Evolutionary conservation across 2,888 invertebrate genomes (phyloP).

Genomic region (Lottia scabra): DNA sequence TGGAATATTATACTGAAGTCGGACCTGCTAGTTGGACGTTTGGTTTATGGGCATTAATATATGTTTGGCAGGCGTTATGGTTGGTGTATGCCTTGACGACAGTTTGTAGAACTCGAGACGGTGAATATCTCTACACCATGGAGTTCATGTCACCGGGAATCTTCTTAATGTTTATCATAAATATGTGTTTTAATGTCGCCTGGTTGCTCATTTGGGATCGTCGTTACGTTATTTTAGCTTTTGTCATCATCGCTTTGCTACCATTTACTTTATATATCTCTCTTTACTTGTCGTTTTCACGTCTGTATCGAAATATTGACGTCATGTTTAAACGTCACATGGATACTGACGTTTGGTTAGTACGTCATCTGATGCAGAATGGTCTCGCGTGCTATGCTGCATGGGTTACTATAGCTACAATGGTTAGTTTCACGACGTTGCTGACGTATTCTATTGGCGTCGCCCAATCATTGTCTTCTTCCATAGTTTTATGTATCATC

Average conservation of each 20-base stretch:
- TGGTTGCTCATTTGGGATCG: conserved; percentile 62
- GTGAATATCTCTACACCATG: not conserved
- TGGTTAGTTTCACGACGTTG: conserved; percentile 56
- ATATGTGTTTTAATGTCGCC: conserved; percentile 37
- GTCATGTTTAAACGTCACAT: conserved; percentile 36
- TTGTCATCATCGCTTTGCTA: conserved; percentile 39
- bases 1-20: not conserved
- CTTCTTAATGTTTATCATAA: not conserved
- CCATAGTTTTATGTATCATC: conserved; percentile 51
- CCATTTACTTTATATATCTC: conserved; percentile 48
- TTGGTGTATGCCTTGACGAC: not conserved
- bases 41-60: not conserved
- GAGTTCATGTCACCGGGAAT: not conserved
- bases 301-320: conserved; percentile 44
- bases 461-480: conserved; percentile 26
- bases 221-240: conserved; percentile 40
- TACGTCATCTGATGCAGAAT: conserved; percentile 60
- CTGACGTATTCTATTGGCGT: conserved; percentile 39
- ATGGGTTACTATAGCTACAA: conserved; percentile 58
- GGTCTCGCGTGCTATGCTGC: conserved; percentile 61
- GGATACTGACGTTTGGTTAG: conserved; percentile 54
- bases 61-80: not conserved
- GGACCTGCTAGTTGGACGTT: not conserved
- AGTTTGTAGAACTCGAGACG: not conserved
- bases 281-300: conserved; percentile 43